Base-by-base conservation (phyloP, 2,797 vertebrate genomes). In the Threskiornis aethiopicus region DNA sequence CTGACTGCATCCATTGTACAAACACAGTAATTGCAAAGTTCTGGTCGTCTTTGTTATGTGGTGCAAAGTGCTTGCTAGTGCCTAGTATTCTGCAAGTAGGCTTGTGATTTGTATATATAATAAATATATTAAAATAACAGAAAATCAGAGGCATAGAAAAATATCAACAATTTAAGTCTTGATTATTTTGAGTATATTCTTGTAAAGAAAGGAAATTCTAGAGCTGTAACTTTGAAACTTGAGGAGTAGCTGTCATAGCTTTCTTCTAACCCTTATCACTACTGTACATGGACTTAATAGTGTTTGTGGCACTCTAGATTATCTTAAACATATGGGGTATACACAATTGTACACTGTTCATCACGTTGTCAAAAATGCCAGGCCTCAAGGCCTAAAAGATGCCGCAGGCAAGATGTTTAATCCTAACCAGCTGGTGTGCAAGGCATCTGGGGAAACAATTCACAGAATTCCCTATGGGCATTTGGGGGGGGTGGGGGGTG, bases 351-450 rank as follows among this genome's bases (percentile, higher is more conserved):
- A 49, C 28, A 2, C 67, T 58, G 37, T 77, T 87, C 73, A 73
- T 90, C 66, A 73, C 70, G 13, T 13, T 87, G 75, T 89, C 90
- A 94, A 66, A 96, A 91, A 85, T 91, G 44, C 87, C 59, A 83
- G 65, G 84, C 87, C 81, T 89, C n/a, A 55, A 89, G 71, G 47
- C 84, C 81, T 87, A 49, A 83, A 82, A 87, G 67, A 49, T 93
- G 92, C 92, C 64, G 19, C 47, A 49, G 89, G 87, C 87, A 92
- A 89, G 41, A 85, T 77, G 55, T 83, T 93, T 93, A 92, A 94
- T 95, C 89, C 75, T 85, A 73, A 90, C 78, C 95, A 94, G 44
- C 90, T 97, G 95, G 81, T 92, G 90, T 83, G 49, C 67, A 83
- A 90, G 55, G 89, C 78, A 73, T 94, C 71, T 92, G 64, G 84